phyloP scores from a whole-genome alignment of 2,113 vertebrate species.

The Morone saxatilis region DNA sequence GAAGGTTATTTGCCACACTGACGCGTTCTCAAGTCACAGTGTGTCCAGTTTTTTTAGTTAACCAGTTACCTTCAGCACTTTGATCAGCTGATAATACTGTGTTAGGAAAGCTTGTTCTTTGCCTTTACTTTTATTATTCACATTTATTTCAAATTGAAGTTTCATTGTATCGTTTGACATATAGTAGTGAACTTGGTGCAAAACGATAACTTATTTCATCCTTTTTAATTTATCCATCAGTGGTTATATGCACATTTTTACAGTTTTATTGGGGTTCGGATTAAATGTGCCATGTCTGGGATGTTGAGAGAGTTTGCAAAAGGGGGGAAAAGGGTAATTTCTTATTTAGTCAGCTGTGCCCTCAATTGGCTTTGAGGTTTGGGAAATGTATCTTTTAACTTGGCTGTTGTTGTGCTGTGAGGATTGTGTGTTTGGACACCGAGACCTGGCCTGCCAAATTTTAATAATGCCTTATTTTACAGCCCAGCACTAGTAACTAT shows the following conservation, averaged over 20 bases:
- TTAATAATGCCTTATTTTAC: constrained; percentile 64
- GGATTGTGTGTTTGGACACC: constrained; percentile 43
- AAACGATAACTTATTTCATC: constrained; percentile 23
- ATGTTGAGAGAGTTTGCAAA: neutral
- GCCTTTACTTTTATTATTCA: constrained; percentile 30
- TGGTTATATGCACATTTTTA: constrained; percentile 27
- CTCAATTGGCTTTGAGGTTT: constrained; percentile 29
- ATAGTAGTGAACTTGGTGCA: constrained; percentile 17
- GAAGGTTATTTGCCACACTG: neutral
- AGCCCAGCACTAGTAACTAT: constrained; percentile 33
- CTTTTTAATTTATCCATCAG: constrained; percentile 45
- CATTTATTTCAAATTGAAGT: constrained; percentile 36
- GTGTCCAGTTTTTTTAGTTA: neutral
- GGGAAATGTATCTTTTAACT: constrained; percentile 47
- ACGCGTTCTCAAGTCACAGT: constrained; percentile 6
- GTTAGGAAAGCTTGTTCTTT: constrained; percentile 12
- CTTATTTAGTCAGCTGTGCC: constrained; percentile 8
- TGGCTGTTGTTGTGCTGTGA: constrained; percentile 64
- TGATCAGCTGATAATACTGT: constrained; percentile 25
- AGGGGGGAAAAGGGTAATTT: neutral
- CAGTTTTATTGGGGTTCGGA: constrained; percentile 26
- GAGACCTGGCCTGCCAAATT: constrained; percentile 30
- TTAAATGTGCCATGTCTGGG: constrained; percentile 60
- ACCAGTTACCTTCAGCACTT: neutral
- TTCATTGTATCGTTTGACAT: constrained; percentile 46